These are phyloP conservation scores for Hyperoplus lanceolatus DNA, from an alignment of 2,797 vertebrate species.

Conservation along the genomic window DNA sequence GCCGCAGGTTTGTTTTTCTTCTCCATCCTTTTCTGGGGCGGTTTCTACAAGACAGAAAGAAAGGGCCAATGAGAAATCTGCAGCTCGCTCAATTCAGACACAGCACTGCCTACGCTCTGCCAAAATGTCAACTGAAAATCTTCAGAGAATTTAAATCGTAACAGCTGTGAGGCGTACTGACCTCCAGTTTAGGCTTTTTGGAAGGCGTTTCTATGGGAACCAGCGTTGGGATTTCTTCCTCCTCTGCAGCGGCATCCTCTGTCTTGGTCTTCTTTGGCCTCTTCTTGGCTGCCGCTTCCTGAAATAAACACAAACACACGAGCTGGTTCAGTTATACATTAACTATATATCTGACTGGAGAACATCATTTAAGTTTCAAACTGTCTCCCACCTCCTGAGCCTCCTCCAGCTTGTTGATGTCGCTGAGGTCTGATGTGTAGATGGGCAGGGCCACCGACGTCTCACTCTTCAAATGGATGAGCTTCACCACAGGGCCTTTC, in stretches of 20 bases:
- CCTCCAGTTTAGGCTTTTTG: slow-evolving; percentile 83
- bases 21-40: slow-evolving; percentile 66
- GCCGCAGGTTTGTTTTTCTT: slow-evolving; percentile 54
- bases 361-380: not conserved
- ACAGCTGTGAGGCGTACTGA: slow-evolving; percentile 49
- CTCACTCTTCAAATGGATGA: slow-evolving; percentile 93
- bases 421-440: slow-evolving; percentile 87
- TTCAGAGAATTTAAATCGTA: accelerated
- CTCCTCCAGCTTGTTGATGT: slow-evolving; percentile 66
- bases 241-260: not conserved
- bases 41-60: slow-evolving; percentile 45
- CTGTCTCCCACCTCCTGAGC: slow-evolving; percentile 53
- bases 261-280: slow-evolving; percentile 30
- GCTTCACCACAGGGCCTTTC: slow-evolving; percentile 91
- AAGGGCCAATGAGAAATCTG: not conserved
- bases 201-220: slow-evolving; percentile 77
- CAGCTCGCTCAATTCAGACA: not conserved
- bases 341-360: not conserved
- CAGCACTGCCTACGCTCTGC: not conserved
- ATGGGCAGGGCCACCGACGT: slow-evolving; percentile 91
- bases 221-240: slow-evolving; percentile 83
- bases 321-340: not conserved
- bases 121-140: not conserved
- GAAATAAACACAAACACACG: slow-evolving; percentile 3
- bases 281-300: slow-evolving; percentile 49